These are phyloP conservation scores for Asobara japonica DNA, from an alignment of 1,140 invertebrate genomes.

Conservation along the genomic window DNA sequence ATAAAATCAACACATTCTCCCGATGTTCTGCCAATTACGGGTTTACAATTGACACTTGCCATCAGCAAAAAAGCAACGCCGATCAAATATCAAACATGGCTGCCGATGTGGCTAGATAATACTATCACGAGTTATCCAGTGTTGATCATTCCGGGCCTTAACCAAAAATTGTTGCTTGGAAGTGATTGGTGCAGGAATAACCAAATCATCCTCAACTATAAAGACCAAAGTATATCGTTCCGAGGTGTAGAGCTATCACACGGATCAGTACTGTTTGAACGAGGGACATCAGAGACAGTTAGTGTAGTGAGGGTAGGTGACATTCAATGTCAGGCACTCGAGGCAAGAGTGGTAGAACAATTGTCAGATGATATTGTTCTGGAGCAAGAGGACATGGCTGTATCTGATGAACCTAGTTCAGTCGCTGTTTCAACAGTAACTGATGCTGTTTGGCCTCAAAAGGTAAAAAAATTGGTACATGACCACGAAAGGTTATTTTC, in stretches of 20 bases:
- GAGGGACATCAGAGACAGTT: neutral
- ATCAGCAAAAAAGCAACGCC: neutral
- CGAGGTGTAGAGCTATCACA: neutral
- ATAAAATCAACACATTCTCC: neutral
- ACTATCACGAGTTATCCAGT: neutral
- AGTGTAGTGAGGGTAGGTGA: neutral
- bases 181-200: neutral
- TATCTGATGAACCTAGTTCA: neutral
- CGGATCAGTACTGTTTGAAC: neutral
- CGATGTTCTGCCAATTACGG: neutral
- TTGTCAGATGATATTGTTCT: too few relatives aligned
- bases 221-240: neutral
- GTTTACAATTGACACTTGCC: neutral
- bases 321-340: too few relatives aligned
- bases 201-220: neutral
- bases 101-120: neutral
- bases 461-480: neutral
- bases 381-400: too few relatives aligned
- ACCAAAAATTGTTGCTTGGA: neutral
- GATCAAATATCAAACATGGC: neutral
- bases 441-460: neutral
- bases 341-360: too few relatives aligned
- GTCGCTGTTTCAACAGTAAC: neutral
- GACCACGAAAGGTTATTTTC: neutral
- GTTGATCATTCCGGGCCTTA: too few relatives aligned